Evolutionary conservation across 2,113 vertebrate species (phyloP).

Genomic region (Alligator mississippiensis): DNA sequence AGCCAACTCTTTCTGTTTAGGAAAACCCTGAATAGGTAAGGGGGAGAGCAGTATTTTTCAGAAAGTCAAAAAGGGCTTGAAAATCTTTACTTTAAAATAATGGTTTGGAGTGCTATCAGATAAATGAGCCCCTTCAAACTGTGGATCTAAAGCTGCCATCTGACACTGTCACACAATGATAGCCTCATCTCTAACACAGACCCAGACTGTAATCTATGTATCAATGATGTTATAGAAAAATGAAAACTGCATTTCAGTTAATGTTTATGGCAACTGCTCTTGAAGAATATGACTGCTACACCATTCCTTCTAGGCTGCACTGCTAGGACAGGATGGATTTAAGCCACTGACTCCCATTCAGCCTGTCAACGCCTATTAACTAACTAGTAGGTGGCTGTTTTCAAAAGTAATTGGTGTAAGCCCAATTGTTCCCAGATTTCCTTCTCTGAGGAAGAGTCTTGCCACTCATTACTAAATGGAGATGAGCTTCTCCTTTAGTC

Average conservation of each 20-base stretch:
- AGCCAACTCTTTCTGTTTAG: slow-evolving; percentile 34
- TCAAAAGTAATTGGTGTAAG: slow-evolving; percentile 61
- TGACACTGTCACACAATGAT: slow-evolving; percentile 53
- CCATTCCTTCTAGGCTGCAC: slow-evolving; percentile 57
- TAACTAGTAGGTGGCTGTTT: slow-evolving; percentile 53
- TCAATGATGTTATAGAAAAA: slow-evolving; percentile 69
- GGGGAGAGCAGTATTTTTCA: slow-evolving; percentile 46
- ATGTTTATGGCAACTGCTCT: slow-evolving; percentile 69
- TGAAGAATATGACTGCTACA: slow-evolving; percentile 62
- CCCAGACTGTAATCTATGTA: slow-evolving; percentile 63
- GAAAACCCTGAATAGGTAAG: slow-evolving; percentile 21
- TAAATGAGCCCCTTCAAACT: slow-evolving; percentile 42
- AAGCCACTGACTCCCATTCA: slow-evolving; percentile 55
- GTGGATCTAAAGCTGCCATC: slow-evolving; percentile 61
- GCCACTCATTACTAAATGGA: slow-evolving; percentile 22
- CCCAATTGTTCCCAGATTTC: slow-evolving; percentile 35
- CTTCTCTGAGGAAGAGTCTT: slow-evolving; percentile 55
- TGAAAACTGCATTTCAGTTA: slow-evolving; percentile 70
- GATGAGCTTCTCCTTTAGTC: slow-evolving; percentile 25
- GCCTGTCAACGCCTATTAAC: slow-evolving; percentile 65
- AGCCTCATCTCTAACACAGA: slow-evolving; percentile 51
- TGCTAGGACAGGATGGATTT: slow-evolving; percentile 65
- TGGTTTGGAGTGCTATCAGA: slow-evolving; percentile 56
- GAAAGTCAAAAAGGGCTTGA: slow-evolving; percentile 34
- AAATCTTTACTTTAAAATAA: slow-evolving; percentile 67